Conservation (phyloP, 2,797 vertebrate species). For the Enteromius mattozi region DNA sequence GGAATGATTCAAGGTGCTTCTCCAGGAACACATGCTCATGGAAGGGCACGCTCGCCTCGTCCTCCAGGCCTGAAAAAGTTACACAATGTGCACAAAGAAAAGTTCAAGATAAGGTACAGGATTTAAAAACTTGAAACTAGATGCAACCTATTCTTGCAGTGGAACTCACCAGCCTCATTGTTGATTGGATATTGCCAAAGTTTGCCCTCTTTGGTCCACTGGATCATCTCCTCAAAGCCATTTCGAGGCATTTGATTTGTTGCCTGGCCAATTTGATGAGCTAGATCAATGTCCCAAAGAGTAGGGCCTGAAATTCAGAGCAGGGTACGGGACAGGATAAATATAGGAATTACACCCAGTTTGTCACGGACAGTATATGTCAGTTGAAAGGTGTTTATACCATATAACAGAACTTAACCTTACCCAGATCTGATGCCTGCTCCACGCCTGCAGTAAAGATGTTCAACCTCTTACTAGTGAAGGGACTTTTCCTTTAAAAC, state of each 20-base stretch:
- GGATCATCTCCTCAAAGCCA: slow-evolving; percentile 92
- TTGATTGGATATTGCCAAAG: slow-evolving; percentile 93
- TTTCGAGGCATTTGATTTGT: slow-evolving; percentile 80
- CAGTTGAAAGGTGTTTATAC: neutral
- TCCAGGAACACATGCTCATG: slow-evolving; percentile 95
- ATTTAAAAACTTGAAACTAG: neutral
- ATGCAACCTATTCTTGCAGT: neutral
- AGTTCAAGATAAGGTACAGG: neutral
- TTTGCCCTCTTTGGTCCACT: slow-evolving; percentile 93
- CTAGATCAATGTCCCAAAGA: slow-evolving; percentile 93
- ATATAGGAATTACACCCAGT: neutral
- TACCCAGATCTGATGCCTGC: slow-evolving; percentile 78
- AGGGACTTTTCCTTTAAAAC: slow-evolving; percentile 73
- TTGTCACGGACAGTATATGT: neutral
- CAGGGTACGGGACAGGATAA: neutral
- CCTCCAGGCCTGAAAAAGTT: slow-evolving; percentile 84
- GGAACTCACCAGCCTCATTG: slow-evolving; percentile 86
- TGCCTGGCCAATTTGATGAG: slow-evolving; percentile 75
- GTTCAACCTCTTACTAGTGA: slow-evolving; percentile 81
- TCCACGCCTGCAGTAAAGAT: slow-evolving; percentile 79
- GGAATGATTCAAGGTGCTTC: slow-evolving; percentile 86
- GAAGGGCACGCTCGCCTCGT: slow-evolving; percentile 86
- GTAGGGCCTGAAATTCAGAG: slow-evolving; percentile 70
- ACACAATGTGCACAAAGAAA: neutral
- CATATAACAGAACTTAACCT: slow-evolving; percentile 46